Percentiles rank a stretch among this genome's conserved stretches.
These are phyloP conservation scores for Calvadosia cruxmelitensis DNA, from an alignment of 30 jellyfish, hydroid and myxozoan genomes.

Conservation along the genomic window DNA sequence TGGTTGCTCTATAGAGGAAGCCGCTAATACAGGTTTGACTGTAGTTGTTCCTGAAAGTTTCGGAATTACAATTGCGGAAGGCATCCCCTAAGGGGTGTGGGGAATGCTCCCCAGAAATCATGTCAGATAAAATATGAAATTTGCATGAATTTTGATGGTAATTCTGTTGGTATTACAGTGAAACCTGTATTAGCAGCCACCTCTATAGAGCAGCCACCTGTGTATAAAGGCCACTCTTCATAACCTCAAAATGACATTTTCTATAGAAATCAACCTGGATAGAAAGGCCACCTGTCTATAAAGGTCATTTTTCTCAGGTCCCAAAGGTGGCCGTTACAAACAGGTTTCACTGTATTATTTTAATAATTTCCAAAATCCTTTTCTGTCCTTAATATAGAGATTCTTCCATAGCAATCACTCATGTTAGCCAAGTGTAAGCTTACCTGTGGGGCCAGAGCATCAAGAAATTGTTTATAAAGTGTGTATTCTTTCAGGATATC, in stretches of 20 bases:
- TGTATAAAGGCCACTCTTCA: not conserved
- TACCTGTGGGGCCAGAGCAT: conserved; percentile 53
- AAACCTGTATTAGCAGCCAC: not conserved
- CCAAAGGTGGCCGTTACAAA: not conserved
- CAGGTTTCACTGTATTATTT: conserved; percentile 1
- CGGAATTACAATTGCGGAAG: no score
- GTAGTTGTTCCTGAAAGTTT: no score
- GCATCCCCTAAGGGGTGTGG: no score
- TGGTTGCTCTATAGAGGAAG: no score
- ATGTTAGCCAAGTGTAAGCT: not conserved
- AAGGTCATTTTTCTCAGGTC: not conserved
- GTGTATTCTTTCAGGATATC: conserved; percentile 73
- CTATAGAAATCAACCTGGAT: not conserved
- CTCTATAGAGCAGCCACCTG: conserved; percentile 2
- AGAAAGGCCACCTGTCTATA: not conserved
- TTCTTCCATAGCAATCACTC: not conserved
- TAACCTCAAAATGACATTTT: no score
- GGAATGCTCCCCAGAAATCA: no score
- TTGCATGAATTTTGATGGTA: no score
- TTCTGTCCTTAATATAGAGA: not conserved
- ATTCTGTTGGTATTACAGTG: not conserved
- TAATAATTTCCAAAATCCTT: not conserved
- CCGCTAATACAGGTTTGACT: no score
- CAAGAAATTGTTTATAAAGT: conserved; percentile 65
- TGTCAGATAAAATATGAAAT: no score